Percentiles rank a stretch among this genome's conserved stretches.
Evolutionary conservation across 1,140 invertebrate species (phyloP).

Genomic region (Cecropterus lyciades): DNA sequence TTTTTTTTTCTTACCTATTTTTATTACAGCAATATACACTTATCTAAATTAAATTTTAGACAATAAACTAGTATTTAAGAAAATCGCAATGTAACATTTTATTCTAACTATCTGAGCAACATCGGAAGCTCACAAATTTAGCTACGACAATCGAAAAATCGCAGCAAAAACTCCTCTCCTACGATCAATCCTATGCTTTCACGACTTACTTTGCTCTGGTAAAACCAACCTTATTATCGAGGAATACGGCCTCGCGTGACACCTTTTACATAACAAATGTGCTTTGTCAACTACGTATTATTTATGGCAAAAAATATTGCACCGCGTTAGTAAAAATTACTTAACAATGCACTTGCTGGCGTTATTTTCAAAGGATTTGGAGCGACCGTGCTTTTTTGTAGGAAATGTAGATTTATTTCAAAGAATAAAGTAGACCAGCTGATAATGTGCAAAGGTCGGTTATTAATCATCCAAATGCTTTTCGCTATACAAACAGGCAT

Average conservation of each 20-base stretch:
- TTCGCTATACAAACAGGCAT: no score
- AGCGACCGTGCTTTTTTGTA: slow-evolving; percentile 5
- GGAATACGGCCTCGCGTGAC: slow-evolving; percentile 20
- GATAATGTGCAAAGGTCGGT: no score
- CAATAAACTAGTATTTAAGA: no score
- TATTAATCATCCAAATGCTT: no score
- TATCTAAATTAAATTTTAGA: no score
- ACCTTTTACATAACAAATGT: slow-evolving; percentile 22
- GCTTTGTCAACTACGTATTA: slow-evolving; percentile 28
- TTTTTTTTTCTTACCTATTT: no score
- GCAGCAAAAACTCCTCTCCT: neutral
- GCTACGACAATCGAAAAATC: slow-evolving; percentile 2
- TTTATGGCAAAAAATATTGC: slow-evolving; percentile 30
- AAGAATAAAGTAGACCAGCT: neutral
- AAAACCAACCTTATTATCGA: slow-evolving; percentile 9
- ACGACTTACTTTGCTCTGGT: neutral
- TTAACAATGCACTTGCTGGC: slow-evolving; percentile 27
- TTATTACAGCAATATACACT: no score
- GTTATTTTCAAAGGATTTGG: slow-evolving; percentile 25
- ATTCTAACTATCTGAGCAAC: no score
- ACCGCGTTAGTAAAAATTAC: slow-evolving; percentile 30
- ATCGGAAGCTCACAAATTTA: no score
- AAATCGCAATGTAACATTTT: no score
- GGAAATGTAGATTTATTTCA: slow-evolving; percentile 22
- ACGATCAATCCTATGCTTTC: slow-evolving; percentile 4